phyloP scores from a whole-genome alignment of 2,888 invertebrate species.

The Drosophila nr. medialis region DNA sequence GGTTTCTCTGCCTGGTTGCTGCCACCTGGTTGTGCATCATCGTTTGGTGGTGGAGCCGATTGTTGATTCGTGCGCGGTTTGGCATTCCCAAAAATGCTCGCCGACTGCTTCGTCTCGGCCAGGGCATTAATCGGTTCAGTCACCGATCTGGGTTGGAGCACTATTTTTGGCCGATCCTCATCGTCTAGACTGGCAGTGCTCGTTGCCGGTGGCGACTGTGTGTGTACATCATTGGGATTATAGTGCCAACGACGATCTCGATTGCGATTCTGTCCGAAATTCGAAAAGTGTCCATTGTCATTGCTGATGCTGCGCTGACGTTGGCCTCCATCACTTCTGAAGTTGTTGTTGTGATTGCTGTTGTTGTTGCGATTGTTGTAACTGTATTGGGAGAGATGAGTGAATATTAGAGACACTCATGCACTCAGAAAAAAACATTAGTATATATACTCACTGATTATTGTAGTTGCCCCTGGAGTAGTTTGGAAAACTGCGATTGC shows the following conservation, averaged over 20 bases:
- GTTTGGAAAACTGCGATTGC: conserved; percentile 54
- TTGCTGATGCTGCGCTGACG: conserved; percentile 67
- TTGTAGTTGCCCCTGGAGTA: conserved; percentile 36
- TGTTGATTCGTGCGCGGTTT: conserved; percentile 90
- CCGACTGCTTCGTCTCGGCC: conserved; percentile 93
- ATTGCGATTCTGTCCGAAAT: conserved; percentile 78
- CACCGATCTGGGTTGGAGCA: conserved; percentile 93
- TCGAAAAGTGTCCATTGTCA: conserved; percentile 76
- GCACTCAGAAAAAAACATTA: neutral
- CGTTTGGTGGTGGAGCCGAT: neutral
- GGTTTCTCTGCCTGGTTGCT: conserved; percentile 13
- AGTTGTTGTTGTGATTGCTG: conserved; percentile 58
- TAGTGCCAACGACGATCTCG: conserved; percentile 73
- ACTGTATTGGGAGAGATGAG: neutral
- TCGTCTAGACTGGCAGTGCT: conserved; percentile 61
- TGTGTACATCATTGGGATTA: conserved; percentile 54
- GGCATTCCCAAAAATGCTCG: conserved; percentile 96
- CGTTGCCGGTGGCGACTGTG: neutral
- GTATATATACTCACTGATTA: conserved; percentile 48
- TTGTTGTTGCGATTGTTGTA: conserved; percentile 42
- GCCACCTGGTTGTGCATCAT: conserved; percentile 22
- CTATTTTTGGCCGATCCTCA: conserved; percentile 92
- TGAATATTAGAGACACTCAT: neutral
- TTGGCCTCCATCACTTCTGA: conserved; percentile 30
- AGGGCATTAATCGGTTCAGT: conserved; percentile 93